Evolutionary conservation across 2,113 vertebrate genomes (phyloP), one percentile per base, ranked within the genome.

Genomic region (Calonectris borealis): DNA sequence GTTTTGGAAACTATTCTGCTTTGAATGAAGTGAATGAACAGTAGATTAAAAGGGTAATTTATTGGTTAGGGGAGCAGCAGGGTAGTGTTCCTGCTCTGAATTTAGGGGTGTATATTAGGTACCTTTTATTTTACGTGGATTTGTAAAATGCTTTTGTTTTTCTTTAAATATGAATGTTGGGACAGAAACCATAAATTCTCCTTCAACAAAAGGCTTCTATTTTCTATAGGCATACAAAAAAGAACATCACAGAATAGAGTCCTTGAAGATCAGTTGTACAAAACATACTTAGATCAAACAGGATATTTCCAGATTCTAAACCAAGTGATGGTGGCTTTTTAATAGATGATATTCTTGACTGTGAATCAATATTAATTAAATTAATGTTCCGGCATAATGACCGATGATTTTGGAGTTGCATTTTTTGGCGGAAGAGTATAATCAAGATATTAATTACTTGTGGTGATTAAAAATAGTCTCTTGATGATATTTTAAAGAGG

Each of bases 1-100:
- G 12, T 71, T 97, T 92, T 76, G 48, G 78, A 94, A 91, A 78
- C 17, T 60, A 38, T 75, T 85, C 38, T 94, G n/a, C 55, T 92
- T 96, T 85, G 61, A 85, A 81, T 66, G 6, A 80, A 76, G 31
- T 85, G 42, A 95, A 87, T 65, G 54, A 89, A 73, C 40, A 58
- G 25, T n/a, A 69, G 66, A 57, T 69, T 57, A 57, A 83, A 93
- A 77, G 26, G 8, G 29, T 44, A 49, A 46, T 85, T 87, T 75
- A 71, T 68, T 52, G 16, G 22, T 65, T 80, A 83, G 34, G 29
- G 27, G 62, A 95, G 52, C 64, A 75, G 24, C 20, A 72, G 4
- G 14, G 57, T 70, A 64, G 44, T 51, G 22, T 52, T 90, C 40
- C 48, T 61, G 18, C 7, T 93, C 2, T 3, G 68, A 94, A 75